Conservation (phyloP, 2,113 vertebrate species). For the Pterophyllum scalare region DNA sequence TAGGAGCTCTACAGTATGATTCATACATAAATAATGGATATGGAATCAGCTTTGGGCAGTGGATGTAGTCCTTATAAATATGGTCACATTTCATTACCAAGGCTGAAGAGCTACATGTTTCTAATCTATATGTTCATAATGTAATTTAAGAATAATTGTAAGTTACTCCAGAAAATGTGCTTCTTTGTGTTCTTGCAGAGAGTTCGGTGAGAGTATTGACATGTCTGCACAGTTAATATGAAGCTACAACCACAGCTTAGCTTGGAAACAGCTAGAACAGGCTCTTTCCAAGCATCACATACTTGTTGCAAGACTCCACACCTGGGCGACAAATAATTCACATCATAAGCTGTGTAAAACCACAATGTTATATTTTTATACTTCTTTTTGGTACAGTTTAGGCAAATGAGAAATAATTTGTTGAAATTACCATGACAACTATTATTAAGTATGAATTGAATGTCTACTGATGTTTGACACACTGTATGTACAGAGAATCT, state of each 20-base stretch:
- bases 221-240: not conserved
- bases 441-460: not conserved
- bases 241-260: not conserved
- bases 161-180: not conserved
- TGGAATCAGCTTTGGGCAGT: not conserved
- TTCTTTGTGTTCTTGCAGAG: not conserved
- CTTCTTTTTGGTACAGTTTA: not conserved
- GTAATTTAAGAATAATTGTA: not conserved
- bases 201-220: not conserved
- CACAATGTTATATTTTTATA: not conserved
- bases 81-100: not conserved
- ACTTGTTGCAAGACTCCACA: not conserved
- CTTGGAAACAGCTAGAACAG: not conserved
- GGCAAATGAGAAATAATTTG: not conserved
- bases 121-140: too few species aligned
- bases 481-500: not conserved
- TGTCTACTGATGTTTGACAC: not conserved
- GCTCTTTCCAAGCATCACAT: conserved; percentile 1
- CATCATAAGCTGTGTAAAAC: not conserved
- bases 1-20: not conserved
- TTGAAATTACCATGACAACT: not conserved
- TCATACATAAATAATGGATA: conserved; percentile 3
- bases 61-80: not conserved
- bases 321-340: not conserved
- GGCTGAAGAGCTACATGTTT: not conserved